A percentile compares a stretch with the other conserved stretches of the same genome.
These are phyloP conservation scores for Riparia riparia DNA, from an alignment of 2,113 vertebrate genomes.

Conservation along the genomic window DNA sequence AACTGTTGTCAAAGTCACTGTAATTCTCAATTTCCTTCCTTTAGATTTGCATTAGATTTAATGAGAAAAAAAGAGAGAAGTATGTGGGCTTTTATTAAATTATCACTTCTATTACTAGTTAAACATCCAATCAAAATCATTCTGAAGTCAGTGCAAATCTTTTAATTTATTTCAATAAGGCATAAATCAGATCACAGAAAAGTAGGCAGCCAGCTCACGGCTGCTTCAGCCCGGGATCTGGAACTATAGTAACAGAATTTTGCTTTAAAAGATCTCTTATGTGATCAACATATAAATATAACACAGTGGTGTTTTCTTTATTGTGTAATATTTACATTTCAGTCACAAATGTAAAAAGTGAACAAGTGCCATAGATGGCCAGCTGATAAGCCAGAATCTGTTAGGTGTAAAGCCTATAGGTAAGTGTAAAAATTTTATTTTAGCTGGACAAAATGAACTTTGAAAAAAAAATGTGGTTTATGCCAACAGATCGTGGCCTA, in stretches of 20 bases:
- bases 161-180: conserved; percentile 58
- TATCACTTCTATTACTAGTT: conserved; percentile 46
- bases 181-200: conserved; percentile 43
- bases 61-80: conserved; percentile 55
- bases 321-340: conserved; percentile 36
- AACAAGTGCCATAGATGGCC: not conserved
- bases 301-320: conserved; percentile 24
- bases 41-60: conserved; percentile 70
- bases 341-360: conserved; percentile 7
- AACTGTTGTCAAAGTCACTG: conserved; percentile 66
- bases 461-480: not conserved
- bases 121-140: conserved; percentile 22
- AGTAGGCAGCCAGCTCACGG: conserved; percentile 47
- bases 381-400: conserved; percentile 25
- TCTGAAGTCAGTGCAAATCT: conserved; percentile 50
- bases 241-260: conserved; percentile 67
- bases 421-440: conserved; percentile 2
- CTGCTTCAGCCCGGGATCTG: conserved; percentile 66
- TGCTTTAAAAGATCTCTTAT: conserved; percentile 45
- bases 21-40: conserved; percentile 70
- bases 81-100: conserved; percentile 72
- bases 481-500: not conserved
- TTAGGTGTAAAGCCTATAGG: not conserved
- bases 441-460: not conserved
- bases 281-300: not conserved